phyloP scores from a whole-genome alignment of 2,888 invertebrate species.

The Hydraecia micacea region DNA sequence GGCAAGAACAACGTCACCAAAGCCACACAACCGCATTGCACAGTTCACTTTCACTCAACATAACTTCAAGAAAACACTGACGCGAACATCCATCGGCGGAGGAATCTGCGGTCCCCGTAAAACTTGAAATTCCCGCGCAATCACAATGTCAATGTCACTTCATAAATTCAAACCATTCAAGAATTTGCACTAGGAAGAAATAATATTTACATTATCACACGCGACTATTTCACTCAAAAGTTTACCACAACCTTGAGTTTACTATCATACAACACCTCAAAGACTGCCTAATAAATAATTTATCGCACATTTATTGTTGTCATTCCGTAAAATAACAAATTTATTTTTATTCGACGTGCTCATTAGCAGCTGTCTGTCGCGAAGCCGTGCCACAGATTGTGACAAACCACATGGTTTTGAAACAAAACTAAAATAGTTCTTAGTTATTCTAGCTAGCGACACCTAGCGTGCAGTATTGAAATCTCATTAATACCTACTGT shows the following conservation, averaged over 20 bases:
- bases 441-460: conserved; percentile 63
- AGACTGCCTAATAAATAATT: conserved; percentile 64
- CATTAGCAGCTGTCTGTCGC: conserved; percentile 75
- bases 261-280: conserved; percentile 40
- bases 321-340: conserved; percentile 69
- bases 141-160: conserved; percentile 82
- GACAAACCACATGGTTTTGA: conserved; percentile 61
- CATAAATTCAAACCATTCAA: conserved; percentile 64
- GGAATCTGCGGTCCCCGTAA: conserved; percentile 37
- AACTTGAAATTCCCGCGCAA: conserved; percentile 83
- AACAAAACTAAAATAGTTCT: conserved; percentile 22
- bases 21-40: conserved; percentile 77
- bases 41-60: conserved; percentile 83
- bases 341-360: conserved; percentile 75
- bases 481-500: conserved; percentile 60
- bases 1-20: conserved; percentile 76
- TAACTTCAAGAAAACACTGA: conserved; percentile 67
- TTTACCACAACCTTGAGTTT: conserved; percentile 23
- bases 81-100: conserved; percentile 43
- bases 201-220: conserved; percentile 66
- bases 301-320: conserved; percentile 66
- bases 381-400: conserved; percentile 73
- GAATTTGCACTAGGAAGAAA: conserved; percentile 58
- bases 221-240: conserved; percentile 58
- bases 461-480: conserved; percentile 68